Conservation (phyloP, 2,888 invertebrate genomes). For the Ptychoptera albimana region DNA sequence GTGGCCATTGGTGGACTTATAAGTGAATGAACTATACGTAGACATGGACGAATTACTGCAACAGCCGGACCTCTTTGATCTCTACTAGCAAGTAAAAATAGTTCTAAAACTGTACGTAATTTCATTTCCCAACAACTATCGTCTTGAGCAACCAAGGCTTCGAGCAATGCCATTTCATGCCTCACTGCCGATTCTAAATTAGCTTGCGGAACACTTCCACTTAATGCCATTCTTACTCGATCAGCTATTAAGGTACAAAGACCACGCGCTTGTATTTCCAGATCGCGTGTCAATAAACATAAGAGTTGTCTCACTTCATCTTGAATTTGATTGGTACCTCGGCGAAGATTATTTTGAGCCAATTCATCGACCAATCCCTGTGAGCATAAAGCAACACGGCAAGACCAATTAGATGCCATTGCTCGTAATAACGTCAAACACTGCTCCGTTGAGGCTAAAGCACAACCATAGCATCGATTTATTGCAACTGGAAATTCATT, state of each 20-base stretch:
- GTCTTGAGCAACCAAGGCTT: slow-evolving; percentile 77
- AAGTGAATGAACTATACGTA: slow-evolving; percentile 75
- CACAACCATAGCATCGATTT: slow-evolving; percentile 72
- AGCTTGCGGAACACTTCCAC: slow-evolving; percentile 57
- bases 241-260: slow-evolving; percentile 69
- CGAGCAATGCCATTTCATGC: slow-evolving; percentile 77
- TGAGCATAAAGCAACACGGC: slow-evolving; percentile 58
- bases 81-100: slow-evolving; percentile 63
- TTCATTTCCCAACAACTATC: slow-evolving; percentile 94
- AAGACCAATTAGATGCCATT: slow-evolving; percentile 62
- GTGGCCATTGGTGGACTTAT: slow-evolving; percentile 48
- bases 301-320: slow-evolving; percentile 79
- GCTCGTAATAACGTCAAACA: slow-evolving; percentile 83
- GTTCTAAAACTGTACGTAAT: slow-evolving; percentile 69
- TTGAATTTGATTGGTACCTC: slow-evolving; percentile 70
- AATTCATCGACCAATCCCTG: slow-evolving; percentile 80
- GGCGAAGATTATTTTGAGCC: slow-evolving; percentile 77
- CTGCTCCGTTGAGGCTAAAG: slow-evolving; percentile 83
- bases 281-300: slow-evolving; percentile 78
- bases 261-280: slow-evolving; percentile 63
- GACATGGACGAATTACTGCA: slow-evolving; percentile 79
- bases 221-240: slow-evolving; percentile 65
- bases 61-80: slow-evolving; percentile 71
- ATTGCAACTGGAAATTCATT: slow-evolving; percentile 20
- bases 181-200: slow-evolving; percentile 63